Evolutionary conservation across 2,797 vertebrate genomes (phyloP).

Genomic region (Mormyrus proboscirostris): DNA sequence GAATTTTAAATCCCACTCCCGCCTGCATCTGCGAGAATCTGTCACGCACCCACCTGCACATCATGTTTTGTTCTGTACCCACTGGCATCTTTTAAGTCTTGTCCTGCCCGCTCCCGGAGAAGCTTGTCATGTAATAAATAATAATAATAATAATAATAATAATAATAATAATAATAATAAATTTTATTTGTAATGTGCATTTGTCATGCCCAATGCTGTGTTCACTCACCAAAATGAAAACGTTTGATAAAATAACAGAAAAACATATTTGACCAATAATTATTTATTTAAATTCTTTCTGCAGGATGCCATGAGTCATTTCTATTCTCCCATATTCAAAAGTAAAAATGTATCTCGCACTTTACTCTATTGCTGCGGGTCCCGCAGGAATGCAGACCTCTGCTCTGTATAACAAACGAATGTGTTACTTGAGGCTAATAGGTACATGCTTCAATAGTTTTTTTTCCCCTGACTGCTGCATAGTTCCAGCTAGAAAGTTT

Average conservation of each 20-base stretch:
- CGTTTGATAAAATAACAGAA: background rate
- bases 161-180: background rate
- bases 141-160: background rate
- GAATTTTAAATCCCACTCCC: background rate
- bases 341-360: background rate
- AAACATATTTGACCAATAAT: background rate
- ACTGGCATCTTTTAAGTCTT: background rate
- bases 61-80: background rate
- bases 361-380: background rate
- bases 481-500: background rate
- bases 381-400: background rate
- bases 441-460: background rate
- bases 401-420: background rate
- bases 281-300: background rate
- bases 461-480: background rate
- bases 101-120: background rate
- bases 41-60: background rate
- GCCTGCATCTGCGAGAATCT: background rate
- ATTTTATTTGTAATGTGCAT: background rate
- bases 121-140: background rate
- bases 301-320: background rate
- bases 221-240: background rate
- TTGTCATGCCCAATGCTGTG: background rate
- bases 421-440: background rate
- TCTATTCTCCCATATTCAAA: background rate